Evolutionary conservation across 2,113 vertebrate species (phyloP).

Genomic region (Lynx canadensis): DNA sequence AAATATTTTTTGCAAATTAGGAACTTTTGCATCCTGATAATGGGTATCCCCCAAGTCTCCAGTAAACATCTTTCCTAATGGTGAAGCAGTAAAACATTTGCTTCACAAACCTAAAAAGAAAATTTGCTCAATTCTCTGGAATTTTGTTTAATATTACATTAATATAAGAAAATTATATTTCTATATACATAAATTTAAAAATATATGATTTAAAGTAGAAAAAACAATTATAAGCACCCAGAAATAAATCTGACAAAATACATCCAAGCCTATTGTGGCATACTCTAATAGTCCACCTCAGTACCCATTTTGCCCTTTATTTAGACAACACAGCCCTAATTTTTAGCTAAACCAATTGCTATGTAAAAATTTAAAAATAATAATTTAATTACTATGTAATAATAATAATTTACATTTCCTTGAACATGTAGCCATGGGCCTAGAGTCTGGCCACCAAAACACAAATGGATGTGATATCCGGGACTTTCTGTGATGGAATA

Average conservation of each 20-base stretch:
- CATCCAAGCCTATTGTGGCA: background rate
- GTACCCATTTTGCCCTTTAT: background rate
- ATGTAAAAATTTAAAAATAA: background rate
- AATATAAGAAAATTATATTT: background rate
- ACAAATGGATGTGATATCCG: background rate
- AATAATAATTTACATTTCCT: background rate
- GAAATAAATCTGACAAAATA: background rate
- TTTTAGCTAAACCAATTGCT: background rate
- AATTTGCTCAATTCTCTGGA: background rate
- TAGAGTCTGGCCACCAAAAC: background rate
- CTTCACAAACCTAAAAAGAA: background rate
- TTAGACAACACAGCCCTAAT: background rate
- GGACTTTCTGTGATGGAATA: background rate
- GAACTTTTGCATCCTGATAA: background rate
- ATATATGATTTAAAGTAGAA: background rate
- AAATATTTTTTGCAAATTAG: background rate
- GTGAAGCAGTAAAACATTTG: background rate
- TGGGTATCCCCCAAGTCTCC: background rate
- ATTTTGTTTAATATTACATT: background rate
- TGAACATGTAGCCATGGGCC: background rate
- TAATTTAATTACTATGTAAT: background rate
- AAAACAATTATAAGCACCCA: background rate
- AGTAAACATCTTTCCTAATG: background rate
- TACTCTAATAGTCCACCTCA: background rate
- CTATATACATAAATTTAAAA: background rate